Evolutionary conservation across 2,888 invertebrate genomes (phyloP).

Genomic region (Ophioninae sp.): DNA sequence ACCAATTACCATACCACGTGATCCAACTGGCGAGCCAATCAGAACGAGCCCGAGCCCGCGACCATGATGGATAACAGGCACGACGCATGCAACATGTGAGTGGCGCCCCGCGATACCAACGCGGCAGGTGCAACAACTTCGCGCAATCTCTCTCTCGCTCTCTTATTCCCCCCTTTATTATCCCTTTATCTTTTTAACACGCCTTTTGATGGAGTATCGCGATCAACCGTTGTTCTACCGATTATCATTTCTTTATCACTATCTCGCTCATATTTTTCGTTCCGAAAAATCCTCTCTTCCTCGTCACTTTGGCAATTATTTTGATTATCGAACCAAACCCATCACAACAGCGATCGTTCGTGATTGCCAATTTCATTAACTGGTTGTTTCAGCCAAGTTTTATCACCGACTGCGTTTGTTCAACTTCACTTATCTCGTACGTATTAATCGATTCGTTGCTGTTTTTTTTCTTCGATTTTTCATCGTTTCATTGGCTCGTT

Average conservation of each 20-base stretch:
- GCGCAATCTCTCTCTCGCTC: constrained; percentile 56
- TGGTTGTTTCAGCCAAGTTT: neutral
- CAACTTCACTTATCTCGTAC: neutral
- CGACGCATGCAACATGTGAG: constrained; percentile 80
- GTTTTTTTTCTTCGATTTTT: constrained; percentile 7
- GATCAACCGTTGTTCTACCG: constrained; percentile 17
- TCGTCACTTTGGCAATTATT: constrained; percentile 8
- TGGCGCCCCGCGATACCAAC: constrained; percentile 76
- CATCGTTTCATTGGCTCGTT: neutral
- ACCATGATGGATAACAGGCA: constrained; percentile 84
- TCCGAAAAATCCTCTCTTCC: neutral
- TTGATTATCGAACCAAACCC: neutral
- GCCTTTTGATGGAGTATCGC: neutral
- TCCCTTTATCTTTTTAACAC: constrained; percentile 10
- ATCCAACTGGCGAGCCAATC: constrained; percentile 79
- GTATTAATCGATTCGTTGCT: neutral
- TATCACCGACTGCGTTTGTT: neutral
- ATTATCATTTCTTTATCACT: neutral
- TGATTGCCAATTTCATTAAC: neutral
- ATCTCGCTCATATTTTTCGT: neutral
- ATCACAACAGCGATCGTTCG: neutral
- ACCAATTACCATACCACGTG: constrained; percentile 87
- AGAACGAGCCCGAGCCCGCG: constrained; percentile 81
- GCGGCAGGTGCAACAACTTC: constrained; percentile 80
- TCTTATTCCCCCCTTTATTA: constrained; percentile 20